phyloP scores from a whole-genome alignment of 2,797 vertebrate species.

The Peromyscus attwateri region DNA sequence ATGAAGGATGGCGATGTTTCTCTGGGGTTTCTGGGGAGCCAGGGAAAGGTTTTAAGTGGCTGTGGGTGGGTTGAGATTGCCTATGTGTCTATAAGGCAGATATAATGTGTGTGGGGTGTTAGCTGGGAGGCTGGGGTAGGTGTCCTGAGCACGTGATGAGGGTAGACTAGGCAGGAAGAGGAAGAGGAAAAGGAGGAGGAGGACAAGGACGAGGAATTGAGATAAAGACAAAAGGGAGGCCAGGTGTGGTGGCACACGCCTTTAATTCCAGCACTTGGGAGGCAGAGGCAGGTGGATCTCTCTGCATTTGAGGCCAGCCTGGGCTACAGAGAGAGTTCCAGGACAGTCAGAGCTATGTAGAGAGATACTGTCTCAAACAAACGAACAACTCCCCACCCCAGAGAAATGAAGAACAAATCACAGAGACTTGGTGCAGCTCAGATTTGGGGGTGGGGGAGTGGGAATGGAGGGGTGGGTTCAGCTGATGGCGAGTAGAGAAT shows the following conservation, averaged over 20 bases:
- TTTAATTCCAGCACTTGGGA: background rate
- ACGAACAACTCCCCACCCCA: background rate
- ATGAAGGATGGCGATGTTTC: background rate
- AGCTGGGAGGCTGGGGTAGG: background rate
- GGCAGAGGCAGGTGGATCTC: background rate
- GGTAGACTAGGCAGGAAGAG: background rate
- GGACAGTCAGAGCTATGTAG: background rate
- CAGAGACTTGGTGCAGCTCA: background rate
- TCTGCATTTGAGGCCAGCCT: background rate
- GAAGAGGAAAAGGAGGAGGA: background rate
- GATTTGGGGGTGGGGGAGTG: background rate
- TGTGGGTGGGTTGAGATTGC: background rate
- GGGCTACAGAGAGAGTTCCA: background rate
- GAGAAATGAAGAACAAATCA: background rate
- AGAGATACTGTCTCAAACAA: background rate
- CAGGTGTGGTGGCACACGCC: accelerated
- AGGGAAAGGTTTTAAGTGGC: background rate
- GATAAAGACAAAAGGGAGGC: background rate
- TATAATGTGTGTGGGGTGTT: background rate
- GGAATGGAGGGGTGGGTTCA: background rate
- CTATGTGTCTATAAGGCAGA: background rate
- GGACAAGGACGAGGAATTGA: background rate
- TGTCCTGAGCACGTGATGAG: background rate
- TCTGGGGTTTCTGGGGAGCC: background rate
- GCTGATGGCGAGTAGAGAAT: background rate